These are phyloP conservation scores for Mormyrus iriodes DNA, from an alignment of 2,113 vertebrate genomes.

Conservation along the genomic window DNA sequence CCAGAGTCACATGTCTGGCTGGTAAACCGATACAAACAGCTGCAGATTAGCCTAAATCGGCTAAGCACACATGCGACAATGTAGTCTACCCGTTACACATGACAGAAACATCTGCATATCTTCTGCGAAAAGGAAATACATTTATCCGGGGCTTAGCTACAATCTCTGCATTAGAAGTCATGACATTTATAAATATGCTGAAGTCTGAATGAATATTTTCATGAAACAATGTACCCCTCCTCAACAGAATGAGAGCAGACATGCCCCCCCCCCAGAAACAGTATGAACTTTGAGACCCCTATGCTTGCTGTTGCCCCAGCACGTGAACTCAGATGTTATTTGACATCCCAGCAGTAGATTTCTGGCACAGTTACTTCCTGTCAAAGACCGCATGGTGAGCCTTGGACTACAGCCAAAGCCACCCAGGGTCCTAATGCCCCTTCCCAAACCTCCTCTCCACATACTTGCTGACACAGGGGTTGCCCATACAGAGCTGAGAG, in stretches of 20 bases:
- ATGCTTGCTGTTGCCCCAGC: background rate
- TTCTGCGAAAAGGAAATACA: background rate
- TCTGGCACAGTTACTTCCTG: background rate
- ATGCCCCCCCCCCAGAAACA: background rate
- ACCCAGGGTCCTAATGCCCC: background rate
- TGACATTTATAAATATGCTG: background rate
- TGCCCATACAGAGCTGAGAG: no score
- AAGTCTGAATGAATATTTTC: background rate
- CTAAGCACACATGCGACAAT: background rate
- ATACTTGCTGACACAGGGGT: background rate
- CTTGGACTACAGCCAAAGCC: background rate
- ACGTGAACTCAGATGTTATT: background rate
- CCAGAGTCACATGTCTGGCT: background rate
- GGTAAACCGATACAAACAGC: background rate
- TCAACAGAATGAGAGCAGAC: background rate
- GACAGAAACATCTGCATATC: background rate
- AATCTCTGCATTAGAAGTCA: background rate
- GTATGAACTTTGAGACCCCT: background rate
- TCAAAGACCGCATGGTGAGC: background rate
- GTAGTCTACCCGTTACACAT: background rate
- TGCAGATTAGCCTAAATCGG: background rate
- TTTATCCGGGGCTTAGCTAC: background rate
- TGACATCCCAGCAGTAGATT: background rate
- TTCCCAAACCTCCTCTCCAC: background rate
- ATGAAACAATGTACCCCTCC: background rate